Conservation (phyloP, 2,113 vertebrate species). For the Oreochromis niloticus region DNA sequence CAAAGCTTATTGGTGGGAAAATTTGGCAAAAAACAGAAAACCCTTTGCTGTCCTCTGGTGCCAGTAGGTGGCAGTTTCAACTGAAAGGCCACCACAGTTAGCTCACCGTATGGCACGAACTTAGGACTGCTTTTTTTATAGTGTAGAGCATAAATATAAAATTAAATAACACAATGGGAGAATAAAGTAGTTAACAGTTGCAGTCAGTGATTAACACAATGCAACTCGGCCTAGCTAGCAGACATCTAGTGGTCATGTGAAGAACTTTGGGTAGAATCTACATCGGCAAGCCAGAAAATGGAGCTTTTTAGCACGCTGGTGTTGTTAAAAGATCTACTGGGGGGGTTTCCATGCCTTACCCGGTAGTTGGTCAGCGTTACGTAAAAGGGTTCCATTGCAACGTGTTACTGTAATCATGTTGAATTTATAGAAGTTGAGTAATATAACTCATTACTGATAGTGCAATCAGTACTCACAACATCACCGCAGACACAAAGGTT, state of each 20-base stretch:
- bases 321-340: neutral
- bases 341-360: neutral
- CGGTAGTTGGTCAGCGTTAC: neutral
- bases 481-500: neutral
- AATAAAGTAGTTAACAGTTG: neutral
- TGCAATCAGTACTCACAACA: neutral
- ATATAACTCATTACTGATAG: neutral
- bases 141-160: neutral
- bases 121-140: neutral
- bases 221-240: neutral
- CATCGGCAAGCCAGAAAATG: accelerated
- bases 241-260: neutral
- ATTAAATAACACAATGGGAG: neutral
- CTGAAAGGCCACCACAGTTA: neutral
- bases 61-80: neutral
- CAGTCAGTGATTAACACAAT: neutral
- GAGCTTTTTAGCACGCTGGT: accelerated
- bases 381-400: neutral
- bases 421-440: neutral
- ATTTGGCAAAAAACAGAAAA: neutral
- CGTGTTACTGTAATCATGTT: neutral
- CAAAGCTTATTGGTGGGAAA: neutral
- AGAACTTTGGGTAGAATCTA: neutral
- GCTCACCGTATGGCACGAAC: neutral
- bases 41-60: neutral